These are phyloP conservation scores for Bombus pyrosoma DNA, from an alignment of 1,140 invertebrate genomes.

Conservation along the genomic window DNA sequence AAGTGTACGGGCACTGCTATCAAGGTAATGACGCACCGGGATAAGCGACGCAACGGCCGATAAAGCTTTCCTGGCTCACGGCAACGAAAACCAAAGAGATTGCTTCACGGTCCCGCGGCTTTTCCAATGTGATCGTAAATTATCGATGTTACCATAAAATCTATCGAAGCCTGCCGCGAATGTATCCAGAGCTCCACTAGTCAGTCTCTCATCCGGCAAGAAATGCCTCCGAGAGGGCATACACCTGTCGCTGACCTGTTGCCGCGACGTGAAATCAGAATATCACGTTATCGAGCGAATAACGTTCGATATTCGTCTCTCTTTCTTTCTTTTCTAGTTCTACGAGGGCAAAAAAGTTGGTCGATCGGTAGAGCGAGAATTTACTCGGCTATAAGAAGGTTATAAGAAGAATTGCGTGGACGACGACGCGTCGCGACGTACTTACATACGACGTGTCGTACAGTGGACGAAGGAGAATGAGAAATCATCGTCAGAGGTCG, in stretches of 20 bases:
- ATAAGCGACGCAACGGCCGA: constrained; percentile 53
- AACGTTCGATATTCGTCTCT: constrained; percentile 3
- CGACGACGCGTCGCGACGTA: not conserved
- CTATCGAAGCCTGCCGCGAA: too few relatives aligned
- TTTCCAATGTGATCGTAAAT: constrained; percentile 42
- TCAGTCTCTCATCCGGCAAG: not conserved
- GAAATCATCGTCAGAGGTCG: constrained; percentile 40
- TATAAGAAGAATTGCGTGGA: constrained; percentile 26
- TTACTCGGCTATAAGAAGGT: constrained; percentile 26
- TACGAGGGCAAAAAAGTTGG: not conserved
- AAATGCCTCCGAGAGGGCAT: not conserved
- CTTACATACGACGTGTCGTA: constrained; percentile 24
- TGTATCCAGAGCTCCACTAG: not conserved
- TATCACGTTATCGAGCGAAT: constrained; percentile 24
- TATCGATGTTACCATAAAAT: constrained; percentile 55
- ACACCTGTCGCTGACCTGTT: constrained; percentile 7
- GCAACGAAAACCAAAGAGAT: constrained; percentile 20
- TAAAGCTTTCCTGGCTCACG: constrained; percentile 44
- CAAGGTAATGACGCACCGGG: constrained; percentile 54
- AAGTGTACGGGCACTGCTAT: constrained; percentile 38
- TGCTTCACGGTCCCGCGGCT: constrained; percentile 25
- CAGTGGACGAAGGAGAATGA: constrained; percentile 13
- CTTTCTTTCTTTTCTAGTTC: not conserved
- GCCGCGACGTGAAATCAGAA: constrained; percentile 20
- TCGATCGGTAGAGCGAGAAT: constrained; percentile 22